Evolutionary conservation across 2,888 invertebrate species (phyloP), one percentile per base, ranked within the genome.

Genomic region (Euplagia quadripunctaria): DNA sequence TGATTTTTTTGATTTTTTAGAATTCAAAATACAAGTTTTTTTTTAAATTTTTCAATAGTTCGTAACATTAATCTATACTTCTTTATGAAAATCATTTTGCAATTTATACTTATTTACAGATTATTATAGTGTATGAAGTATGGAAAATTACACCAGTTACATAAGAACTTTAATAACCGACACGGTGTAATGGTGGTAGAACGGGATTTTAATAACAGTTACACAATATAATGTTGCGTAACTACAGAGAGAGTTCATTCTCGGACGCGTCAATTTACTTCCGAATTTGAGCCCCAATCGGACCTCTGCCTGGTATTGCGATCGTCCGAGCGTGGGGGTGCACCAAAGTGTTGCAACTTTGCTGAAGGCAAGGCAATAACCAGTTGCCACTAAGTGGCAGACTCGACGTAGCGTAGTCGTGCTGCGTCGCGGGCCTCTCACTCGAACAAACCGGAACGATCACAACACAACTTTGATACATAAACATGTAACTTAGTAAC

Each of bases 311-410:
- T 73, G 78, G 74, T 71, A 79, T 70, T 78, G 72, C 80, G 73
- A 75, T 68, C 71, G 61, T 43, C 52, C 70, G 73, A 81, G 67
- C 76, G 71, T 80, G 84, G 85, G 85, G 86, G 87, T 88, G 85
- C 84, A 83, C 63, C 81, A 78, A 74, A 79, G 79, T 90, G 87
- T 90, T 88, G 88, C 89, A 90, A 89, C 80, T 76, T 74, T 78
- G 82, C 79, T 82, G 75, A 79, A 81, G 77, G 77, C 79, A 77
- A 79, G 67, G 76, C 85, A 83, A 77, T 79, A 69, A 86, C 89
- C 94, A 95, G 94, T 95, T 92, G 89, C 92, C 93, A 92, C 81
- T 87, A 77, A 89, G 86, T 92, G 92, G 93, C 91, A 88, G 92
- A 87, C 90, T 92, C 90, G 94, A 89, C 88, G 92, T 92, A 90